phyloP scores from a whole-genome alignment of 2,113 vertebrate genomes.

The Elanoides forficatus region DNA sequence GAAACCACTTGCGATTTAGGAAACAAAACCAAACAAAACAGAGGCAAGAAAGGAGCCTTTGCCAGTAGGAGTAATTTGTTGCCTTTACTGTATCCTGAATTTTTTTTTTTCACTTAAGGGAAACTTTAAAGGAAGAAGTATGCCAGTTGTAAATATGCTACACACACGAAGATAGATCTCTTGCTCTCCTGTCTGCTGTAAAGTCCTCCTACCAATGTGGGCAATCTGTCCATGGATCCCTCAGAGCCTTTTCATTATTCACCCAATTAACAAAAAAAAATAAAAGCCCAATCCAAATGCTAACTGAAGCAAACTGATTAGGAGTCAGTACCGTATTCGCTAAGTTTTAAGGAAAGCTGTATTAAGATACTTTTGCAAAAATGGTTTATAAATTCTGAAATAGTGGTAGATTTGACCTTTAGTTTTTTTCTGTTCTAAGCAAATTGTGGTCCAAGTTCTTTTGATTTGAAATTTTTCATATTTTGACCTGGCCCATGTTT shows the following conservation, averaged over 20 bases:
- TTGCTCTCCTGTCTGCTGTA: neutral
- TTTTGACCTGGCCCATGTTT: neutral
- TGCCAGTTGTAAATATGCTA: neutral
- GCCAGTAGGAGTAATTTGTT: neutral
- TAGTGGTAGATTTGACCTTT: neutral
- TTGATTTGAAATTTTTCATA: neutral
- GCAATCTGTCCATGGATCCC: neutral
- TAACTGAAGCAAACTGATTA: neutral
- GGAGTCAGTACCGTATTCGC: neutral
- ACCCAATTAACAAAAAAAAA: neutral
- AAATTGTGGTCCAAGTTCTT: neutral
- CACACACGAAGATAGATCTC: neutral
- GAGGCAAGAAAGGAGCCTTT: neutral
- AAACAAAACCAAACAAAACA: neutral
- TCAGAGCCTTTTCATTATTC: neutral
- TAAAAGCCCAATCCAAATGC: neutral
- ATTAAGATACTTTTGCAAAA: neutral
- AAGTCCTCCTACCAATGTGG: neutral
- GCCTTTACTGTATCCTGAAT: neutral
- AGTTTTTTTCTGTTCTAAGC: neutral
- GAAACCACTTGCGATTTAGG: neutral
- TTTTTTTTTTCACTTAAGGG: neutral
- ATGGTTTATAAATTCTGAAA: neutral
- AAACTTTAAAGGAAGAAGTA: neutral
- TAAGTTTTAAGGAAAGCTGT: neutral